Conservation (phyloP, 1,140 invertebrate genomes). For the Drosophila bifasciata region DNA sequence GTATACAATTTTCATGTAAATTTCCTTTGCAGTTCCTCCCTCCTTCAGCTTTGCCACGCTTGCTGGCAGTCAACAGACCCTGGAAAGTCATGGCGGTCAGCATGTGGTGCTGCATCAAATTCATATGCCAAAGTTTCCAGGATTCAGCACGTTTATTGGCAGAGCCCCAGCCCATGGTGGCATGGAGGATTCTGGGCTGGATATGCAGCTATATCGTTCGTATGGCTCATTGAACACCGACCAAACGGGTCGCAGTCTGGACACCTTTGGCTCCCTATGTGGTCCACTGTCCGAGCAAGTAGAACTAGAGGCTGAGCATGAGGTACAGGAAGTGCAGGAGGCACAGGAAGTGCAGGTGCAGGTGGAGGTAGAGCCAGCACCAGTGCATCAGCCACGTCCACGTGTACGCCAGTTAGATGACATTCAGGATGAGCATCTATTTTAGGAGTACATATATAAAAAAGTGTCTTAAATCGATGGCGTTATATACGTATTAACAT, state of each 20-base stretch:
- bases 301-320: constrained; percentile 21
- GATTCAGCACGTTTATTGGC: constrained; percentile 64
- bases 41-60: constrained; percentile 79
- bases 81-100: constrained; percentile 47
- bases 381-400: constrained; percentile 36
- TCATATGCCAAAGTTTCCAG: constrained; percentile 74
- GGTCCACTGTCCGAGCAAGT: constrained; percentile 59
- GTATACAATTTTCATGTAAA: background rate
- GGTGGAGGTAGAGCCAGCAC: constrained; percentile 27
- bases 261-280: constrained; percentile 73
- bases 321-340: constrained; percentile 8
- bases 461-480: constrained; percentile 57
- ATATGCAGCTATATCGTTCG: constrained; percentile 63
- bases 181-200: constrained; percentile 64
- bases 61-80: constrained; percentile 68
- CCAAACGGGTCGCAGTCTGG: constrained; percentile 69
- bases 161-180: constrained; percentile 61
- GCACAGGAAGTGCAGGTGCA: no score
- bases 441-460: constrained; percentile 44
- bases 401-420: background rate
- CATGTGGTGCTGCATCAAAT: constrained; percentile 49
- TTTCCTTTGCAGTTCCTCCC: constrained; percentile 61
- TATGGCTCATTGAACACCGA: constrained; percentile 73
- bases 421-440: constrained; percentile 54
- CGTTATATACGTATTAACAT: constrained; percentile 51